A percentile compares a stretch with the other conserved stretches of the same genome.
These are phyloP conservation scores for Chloroclysta siterata DNA, from an alignment of 2,888 invertebrate species.

Conservation along the genomic window DNA sequence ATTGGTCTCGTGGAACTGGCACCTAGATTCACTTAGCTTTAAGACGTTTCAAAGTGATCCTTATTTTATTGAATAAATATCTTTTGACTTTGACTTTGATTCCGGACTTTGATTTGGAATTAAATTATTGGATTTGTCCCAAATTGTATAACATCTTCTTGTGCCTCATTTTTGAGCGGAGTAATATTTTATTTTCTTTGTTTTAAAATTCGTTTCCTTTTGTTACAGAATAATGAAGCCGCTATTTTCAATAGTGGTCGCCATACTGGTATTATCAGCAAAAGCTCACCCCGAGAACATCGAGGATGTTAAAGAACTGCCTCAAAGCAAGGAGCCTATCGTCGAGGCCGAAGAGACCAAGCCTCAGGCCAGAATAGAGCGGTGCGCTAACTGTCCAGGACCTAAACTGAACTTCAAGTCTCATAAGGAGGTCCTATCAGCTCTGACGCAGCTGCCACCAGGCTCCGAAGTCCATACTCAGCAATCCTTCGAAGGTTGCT, in stretches of 20 bases:
- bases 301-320: conserved; percentile 65
- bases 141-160: no score
- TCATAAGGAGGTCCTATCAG: conserved; percentile 62
- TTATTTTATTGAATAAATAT: no score
- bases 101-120: no score
- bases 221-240: conserved; percentile 81
- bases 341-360: conserved; percentile 66
- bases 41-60: no score
- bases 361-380: conserved; percentile 62
- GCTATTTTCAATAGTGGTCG: conserved; percentile 73
- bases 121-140: no score
- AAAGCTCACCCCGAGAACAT: conserved; percentile 69
- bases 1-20: no score
- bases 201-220: conserved; percentile 35
- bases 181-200: background rate
- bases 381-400: conserved; percentile 66
- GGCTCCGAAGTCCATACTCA: conserved; percentile 74
- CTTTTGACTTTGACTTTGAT: no score
- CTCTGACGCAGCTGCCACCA: conserved; percentile 63
- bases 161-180: no score
- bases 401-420: conserved; percentile 58
- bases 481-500: conserved; percentile 74
- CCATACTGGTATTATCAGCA: conserved; percentile 64
- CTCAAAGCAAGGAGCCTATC: conserved; percentile 61
- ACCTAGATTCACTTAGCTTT: no score